These are phyloP conservation scores for Marronus borbonicus DNA, from an alignment of 2,888 invertebrate genomes.

Conservation along the genomic window DNA sequence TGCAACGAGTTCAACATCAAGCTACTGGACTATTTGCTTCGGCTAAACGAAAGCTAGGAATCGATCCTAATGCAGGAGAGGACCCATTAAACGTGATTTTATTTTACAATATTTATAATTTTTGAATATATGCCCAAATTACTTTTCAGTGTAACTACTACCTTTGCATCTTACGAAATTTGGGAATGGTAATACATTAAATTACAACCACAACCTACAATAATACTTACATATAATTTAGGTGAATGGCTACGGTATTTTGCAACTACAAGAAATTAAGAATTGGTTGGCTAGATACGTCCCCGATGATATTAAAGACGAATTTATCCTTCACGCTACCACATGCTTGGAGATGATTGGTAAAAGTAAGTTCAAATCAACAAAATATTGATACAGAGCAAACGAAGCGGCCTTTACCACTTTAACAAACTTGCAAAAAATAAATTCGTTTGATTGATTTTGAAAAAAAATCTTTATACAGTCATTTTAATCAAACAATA, in stretches of 20 bases:
- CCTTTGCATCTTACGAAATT: conserved; percentile 58
- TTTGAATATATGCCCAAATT: conserved; percentile 5
- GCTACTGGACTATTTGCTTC: conserved; percentile 43
- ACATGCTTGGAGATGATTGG: conserved; percentile 24
- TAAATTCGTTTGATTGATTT: neutral
- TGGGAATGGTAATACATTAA: conserved; percentile 57
- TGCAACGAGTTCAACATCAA: conserved; percentile 49
- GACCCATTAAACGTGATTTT: conserved; percentile 61
- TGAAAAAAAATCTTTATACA: too few relatives aligned
- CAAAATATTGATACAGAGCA: neutral
- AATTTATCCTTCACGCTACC: conserved; percentile 56
- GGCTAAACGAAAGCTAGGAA: conserved; percentile 54
- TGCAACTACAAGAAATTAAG: conserved; percentile 59
- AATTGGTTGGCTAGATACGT: conserved; percentile 63
- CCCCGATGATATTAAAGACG: conserved; percentile 58
- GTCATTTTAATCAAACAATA: too few relatives aligned
- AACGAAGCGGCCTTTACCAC: neutral
- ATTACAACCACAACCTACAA: neutral
- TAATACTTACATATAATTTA: conserved; percentile 53
- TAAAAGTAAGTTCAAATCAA: conserved; percentile 28
- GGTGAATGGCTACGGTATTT: conserved; percentile 61
- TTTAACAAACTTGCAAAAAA: neutral
- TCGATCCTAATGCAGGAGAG: conserved; percentile 55
- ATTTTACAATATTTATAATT: conserved; percentile 6
- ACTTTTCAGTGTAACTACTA: conserved; percentile 60